Evolutionary conservation across 2,797 vertebrate genomes (phyloP), one percentile per base, ranked within the genome.

Genomic region (Scleropages formosus): DNA sequence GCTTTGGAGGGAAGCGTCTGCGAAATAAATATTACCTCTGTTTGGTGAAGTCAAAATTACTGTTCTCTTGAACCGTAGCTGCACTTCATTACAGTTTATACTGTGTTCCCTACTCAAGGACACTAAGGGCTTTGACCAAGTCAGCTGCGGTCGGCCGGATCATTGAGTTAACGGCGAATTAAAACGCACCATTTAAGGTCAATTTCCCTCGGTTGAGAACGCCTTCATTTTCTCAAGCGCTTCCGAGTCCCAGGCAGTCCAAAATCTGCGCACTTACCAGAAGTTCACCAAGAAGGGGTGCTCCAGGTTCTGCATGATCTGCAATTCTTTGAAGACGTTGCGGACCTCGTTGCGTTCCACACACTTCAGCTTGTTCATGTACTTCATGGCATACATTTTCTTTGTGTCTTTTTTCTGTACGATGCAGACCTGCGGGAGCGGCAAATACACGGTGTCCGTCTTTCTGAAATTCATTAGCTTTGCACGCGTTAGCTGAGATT

Each of bases 381-480:
- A 99, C 86, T 99, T 99, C 98, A 99, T 99, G 51, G 98, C 98
- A 0, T 98, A 99, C 96, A 99, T 98, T 86, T 97, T 98, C 91
- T 98, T 98, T 0, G 96, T 98, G 83, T 99, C 98, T 1, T 94
- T 98, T 91, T 98, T 99, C 83, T 97, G 96, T 20, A 99, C 98
- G 4, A 99, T 96, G 63, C 98, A 99, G n/a, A 99, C 98, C 98
- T 99, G 67, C 1, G 26, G 10, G 47, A 67, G 47, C 78, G 1
- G 31, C 18, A 10, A 49, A 3, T 20, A 15, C 9, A 11, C 24
- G 20, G 16, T 24, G 12, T 13, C 2, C 9, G 56, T 39, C 31
- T 6, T 39, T 24, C 0, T 24, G 13, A 16, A 53, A 8, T 56
- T 12, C 16, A 26, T 18, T n/a, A 20, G 26, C 20, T 20, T 53